These are phyloP conservation scores for Coreius guichenoti DNA, from an alignment of 2,797 vertebrate genomes.

Conservation along the genomic window DNA sequence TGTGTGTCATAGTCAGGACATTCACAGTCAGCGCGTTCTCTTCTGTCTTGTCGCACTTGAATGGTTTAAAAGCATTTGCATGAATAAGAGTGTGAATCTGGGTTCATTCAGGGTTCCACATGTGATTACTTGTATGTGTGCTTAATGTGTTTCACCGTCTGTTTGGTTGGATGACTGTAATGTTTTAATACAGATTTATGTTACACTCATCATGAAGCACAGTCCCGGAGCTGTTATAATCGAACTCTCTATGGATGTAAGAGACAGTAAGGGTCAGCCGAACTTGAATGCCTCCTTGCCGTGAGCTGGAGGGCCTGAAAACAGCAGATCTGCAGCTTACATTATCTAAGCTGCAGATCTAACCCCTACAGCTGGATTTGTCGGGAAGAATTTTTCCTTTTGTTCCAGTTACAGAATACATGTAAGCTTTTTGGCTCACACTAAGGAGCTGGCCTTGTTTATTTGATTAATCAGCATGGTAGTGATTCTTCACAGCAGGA, in stretches of 20 bases:
- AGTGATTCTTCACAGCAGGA: neutral
- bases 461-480: constrained; percentile 5
- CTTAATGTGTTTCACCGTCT: constrained; percentile 49
- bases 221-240: constrained; percentile 28
- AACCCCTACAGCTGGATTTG: constrained; percentile 23
- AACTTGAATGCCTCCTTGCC: constrained; percentile 1
- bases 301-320: constrained; percentile 16
- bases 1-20: too few relatives aligned
- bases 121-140: neutral
- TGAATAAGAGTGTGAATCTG: too few relatives aligned
- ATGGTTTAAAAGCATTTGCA: too few relatives aligned
- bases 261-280: neutral
- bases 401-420: constrained; percentile 24
- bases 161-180: constrained; percentile 39
- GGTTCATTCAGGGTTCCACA: neutral
- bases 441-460: constrained; percentile 3
- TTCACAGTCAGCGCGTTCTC: too few relatives aligned
- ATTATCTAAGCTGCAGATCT: constrained; percentile 40
- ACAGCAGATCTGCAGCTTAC: constrained; percentile 28
- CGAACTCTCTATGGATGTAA: neutral
- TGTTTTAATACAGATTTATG: constrained; percentile 37
- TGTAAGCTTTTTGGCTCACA: constrained; percentile 24
- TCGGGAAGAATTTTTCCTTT: constrained; percentile 19
- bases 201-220: constrained; percentile 16
- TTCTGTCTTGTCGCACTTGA: too few relatives aligned